phyloP scores from a whole-genome alignment of 2,888 invertebrate genomes.

The Eristalinus sepulchralis region DNA sequence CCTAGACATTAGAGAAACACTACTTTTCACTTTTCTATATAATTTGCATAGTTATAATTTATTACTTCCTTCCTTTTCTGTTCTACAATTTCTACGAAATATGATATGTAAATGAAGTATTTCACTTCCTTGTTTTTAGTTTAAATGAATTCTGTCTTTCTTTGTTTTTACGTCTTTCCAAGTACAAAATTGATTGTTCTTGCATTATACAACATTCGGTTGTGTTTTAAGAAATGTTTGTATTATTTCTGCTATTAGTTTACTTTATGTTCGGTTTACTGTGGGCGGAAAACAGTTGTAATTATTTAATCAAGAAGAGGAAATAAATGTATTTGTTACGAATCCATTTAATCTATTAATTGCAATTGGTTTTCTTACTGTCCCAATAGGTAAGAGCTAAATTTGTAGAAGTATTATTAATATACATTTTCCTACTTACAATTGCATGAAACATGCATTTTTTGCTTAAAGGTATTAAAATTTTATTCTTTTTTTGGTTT shows the following conservation, averaged over 20 bases:
- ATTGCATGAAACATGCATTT: conserved; percentile 53
- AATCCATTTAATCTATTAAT: conserved; percentile 35
- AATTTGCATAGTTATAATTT: conserved; percentile 69
- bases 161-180: conserved; percentile 56
- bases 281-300: conserved; percentile 72
- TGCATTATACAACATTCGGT: conserved; percentile 62
- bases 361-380: conserved; percentile 21
- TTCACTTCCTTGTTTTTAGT: conserved; percentile 60
- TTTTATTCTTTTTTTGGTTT: conserved; percentile 71
- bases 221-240: conserved; percentile 35
- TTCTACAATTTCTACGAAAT: conserved; percentile 75
- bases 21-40: conserved; percentile 53
- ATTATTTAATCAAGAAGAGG: conserved; percentile 68
- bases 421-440: conserved; percentile 9
- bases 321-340: conserved; percentile 50
- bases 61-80: conserved; percentile 40
- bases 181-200: conserved; percentile 73
- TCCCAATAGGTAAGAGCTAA: conserved; percentile 43
- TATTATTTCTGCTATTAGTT: conserved; percentile 24
- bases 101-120: conserved; percentile 79
- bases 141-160: conserved; percentile 46
- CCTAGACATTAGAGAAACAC: conserved; percentile 31
- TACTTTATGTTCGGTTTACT: conserved; percentile 41
- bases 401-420: conserved; percentile 19
- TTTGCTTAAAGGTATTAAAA: conserved; percentile 72